Evolutionary conservation across 2,113 vertebrate species (phyloP).

Genomic region (Phrynosoma blainvillii): DNA sequence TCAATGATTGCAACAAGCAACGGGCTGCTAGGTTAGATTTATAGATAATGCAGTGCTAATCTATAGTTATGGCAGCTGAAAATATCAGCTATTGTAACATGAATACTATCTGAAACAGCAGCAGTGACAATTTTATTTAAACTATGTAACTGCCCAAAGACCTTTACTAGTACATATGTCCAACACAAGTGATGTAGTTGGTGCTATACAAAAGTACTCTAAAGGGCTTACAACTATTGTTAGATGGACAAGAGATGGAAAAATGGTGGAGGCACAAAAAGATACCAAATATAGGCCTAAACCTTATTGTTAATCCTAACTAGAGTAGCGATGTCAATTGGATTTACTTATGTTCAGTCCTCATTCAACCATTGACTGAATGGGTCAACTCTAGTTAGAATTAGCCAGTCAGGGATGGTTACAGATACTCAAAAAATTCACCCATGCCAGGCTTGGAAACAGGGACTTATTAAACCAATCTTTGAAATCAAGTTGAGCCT

Average conservation of each 20-base stretch:
- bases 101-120: neutral
- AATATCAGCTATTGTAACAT: neutral
- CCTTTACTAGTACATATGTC: no score
- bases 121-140: neutral
- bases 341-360: no score
- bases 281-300: no score
- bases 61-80: neutral
- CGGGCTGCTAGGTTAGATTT: no score
- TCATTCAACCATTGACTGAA: no score
- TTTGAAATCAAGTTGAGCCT: neutral
- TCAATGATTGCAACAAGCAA: neutral
- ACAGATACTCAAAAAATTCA: neutral
- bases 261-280: no score
- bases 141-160: neutral
- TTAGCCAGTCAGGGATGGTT: neutral
- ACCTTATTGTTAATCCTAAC: no score
- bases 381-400: no score
- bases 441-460: neutral
- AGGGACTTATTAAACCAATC: no score
- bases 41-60: neutral
- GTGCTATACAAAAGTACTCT: neutral
- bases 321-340: no score
- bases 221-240: neutral
- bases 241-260: no score
- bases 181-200: neutral